A percentile compares a stretch with the other conserved stretches of the same genome.
Conservation (phyloP, 2,113 vertebrate species). For the Nothobranchius kuhntae region DNA sequence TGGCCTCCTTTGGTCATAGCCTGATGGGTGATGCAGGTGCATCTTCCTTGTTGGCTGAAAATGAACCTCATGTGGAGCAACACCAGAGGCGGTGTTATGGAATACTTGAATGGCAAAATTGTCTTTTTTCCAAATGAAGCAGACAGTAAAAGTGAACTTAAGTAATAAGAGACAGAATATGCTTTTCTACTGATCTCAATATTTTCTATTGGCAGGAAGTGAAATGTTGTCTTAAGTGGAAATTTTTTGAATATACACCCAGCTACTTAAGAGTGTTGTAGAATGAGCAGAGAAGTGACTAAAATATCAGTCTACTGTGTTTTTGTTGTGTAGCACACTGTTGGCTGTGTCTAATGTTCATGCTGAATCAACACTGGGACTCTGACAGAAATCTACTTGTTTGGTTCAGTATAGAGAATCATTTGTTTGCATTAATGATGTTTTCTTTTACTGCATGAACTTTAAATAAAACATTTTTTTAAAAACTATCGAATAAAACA, state of each 20-base stretch:
- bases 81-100: neutral
- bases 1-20: neutral
- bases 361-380: no score
- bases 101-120: neutral
- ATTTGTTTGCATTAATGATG: no score
- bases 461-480: no score
- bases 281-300: neutral
- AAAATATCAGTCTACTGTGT: neutral
- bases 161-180: neutral
- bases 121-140: neutral
- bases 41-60: constrained; percentile 15
- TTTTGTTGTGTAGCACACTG: no score
- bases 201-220: neutral
- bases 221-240: neutral
- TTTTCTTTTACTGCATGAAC: no score
- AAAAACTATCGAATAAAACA: no score
- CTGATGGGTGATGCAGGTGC: constrained; percentile 4
- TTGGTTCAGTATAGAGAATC: no score
- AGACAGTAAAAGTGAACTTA: neutral
- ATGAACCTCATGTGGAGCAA: constrained; percentile 11
- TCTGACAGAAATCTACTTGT: no score
- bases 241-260: neutral
- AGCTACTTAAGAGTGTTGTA: neutral
- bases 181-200: neutral
- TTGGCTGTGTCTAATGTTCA: no score